Base-by-base conservation (phyloP, 2,888 invertebrate genomes). In the Drosophila falleni region DNA sequence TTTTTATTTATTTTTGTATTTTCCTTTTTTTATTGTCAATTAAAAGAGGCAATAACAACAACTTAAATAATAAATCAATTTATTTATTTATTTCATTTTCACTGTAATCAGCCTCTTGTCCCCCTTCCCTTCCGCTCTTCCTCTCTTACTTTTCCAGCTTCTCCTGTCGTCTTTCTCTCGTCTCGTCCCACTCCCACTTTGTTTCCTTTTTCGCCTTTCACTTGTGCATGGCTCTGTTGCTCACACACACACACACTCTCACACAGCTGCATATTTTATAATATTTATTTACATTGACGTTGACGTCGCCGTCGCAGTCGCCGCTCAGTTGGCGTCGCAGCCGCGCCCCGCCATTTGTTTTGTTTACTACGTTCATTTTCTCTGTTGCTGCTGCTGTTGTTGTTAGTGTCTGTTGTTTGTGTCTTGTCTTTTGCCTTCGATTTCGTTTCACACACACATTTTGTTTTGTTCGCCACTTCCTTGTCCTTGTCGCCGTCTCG, bases 261-360 rank as follows among this genome's bases (percentile, higher is more conserved):
- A 49, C 50, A 64, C 19, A 63, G 64, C 15, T 71, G 68, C 65
- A 78, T 82, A 78, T 84, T 84, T 87, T 87, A 84, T 81, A 82
- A 82, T 82, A 87, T 84, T 87, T 82, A 87, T 87, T 83, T 83
- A 75, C 78, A 83, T 80, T 67, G 73, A 59, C 63, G 70, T 55
- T 68, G 65, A 39, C 72, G 76, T 37, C 37, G 37, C 55, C 37
- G 37, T 71, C 55, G 78, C 51, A 19, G 71, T 74, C 42, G 69
- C 31, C 10, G 59, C 33, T 19, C 11, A 10, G 56, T 49, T 31
- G 31, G 19, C 54, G 51, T 68, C 74, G 46, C 63, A 60, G 63
- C 77, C 77, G 68, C 80, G 70, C 71, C 78, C 71, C 62, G 63
- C 75, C 79, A 79, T 77, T 77, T 74, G 75, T 79, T 77, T 79